Conservation (phyloP, 2,797 vertebrate species). For the Rhinella marina region DNA sequence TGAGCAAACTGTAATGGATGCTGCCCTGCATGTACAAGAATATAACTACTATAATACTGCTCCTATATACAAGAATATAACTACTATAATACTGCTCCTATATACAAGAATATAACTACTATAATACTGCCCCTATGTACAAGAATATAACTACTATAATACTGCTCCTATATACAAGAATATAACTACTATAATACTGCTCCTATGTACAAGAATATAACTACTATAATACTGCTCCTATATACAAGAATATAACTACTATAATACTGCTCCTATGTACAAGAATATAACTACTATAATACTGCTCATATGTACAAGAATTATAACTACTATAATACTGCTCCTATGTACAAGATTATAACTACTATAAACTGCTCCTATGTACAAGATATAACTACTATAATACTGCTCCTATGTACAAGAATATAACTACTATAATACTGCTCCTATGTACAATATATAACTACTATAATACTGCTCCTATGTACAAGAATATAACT, state of each 20-base stretch:
- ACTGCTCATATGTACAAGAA: slow-evolving; percentile 1
- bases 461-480: background rate
- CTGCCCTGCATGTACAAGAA: background rate
- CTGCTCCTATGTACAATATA: slow-evolving; percentile 3
- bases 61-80: slow-evolving; percentile 9
- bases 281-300: background rate
- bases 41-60: slow-evolving; percentile 5
- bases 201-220: background rate
- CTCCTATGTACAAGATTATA: background rate
- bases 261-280: background rate
- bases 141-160: background rate
- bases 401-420: background rate
- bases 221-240: slow-evolving; percentile 5
- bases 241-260: background rate
- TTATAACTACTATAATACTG: background rate
- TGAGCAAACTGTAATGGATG: background rate
- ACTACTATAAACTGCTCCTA: background rate
- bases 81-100: slow-evolving; percentile 5
- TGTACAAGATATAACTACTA: slow-evolving; percentile 3
- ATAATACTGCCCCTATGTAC: background rate
- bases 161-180: background rate
- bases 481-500: background rate
- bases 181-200: background rate
- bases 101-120: background rate
- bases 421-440: slow-evolving; percentile 7